phyloP scores from a whole-genome alignment of 2,113 vertebrate species.

The Fregetta grallaria region DNA sequence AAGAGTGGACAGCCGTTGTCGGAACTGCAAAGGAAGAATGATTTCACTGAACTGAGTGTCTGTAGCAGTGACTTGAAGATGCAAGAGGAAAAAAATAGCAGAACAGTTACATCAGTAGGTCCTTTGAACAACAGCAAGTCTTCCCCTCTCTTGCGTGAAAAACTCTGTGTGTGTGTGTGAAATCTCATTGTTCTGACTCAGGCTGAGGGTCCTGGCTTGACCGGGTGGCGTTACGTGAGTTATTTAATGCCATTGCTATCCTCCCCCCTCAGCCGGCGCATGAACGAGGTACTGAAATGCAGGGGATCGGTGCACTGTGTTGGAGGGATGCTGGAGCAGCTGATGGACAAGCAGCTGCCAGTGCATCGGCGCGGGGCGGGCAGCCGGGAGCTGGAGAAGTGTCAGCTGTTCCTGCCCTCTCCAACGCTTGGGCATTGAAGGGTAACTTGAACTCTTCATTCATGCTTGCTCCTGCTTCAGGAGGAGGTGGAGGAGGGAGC shows the following conservation, averaged over 20 bases:
- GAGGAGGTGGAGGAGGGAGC: not conserved
- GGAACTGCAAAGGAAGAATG: not conserved
- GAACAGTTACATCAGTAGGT: not conserved
- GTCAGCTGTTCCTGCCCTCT: not conserved
- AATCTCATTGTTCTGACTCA: not conserved
- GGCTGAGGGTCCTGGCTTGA: not conserved
- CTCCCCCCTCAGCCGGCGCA: not conserved
- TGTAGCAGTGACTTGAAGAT: not conserved
- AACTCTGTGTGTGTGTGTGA: not conserved
- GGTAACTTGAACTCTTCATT: not conserved
- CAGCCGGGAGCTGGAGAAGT: not conserved
- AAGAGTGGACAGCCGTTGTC: not conserved
- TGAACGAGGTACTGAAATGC: not conserved
- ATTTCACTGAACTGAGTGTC: not conserved
- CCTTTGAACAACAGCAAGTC: not conserved
- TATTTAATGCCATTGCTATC: not conserved
- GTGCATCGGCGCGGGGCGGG: rapidly evolving
- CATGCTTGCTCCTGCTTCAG: not conserved
- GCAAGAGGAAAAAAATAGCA: not conserved
- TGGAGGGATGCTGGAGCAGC: not conserved
- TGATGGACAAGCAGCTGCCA: not conserved
- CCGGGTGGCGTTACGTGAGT: rapidly evolving
- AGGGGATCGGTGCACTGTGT: not conserved
- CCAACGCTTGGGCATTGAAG: rapidly evolving
- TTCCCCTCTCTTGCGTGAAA: not conserved